Evolutionary conservation across 64 coral and sea anemone genomes (phyloP), one percentile per base, ranked within the genome.

Genomic region (Porites lutea): DNA sequence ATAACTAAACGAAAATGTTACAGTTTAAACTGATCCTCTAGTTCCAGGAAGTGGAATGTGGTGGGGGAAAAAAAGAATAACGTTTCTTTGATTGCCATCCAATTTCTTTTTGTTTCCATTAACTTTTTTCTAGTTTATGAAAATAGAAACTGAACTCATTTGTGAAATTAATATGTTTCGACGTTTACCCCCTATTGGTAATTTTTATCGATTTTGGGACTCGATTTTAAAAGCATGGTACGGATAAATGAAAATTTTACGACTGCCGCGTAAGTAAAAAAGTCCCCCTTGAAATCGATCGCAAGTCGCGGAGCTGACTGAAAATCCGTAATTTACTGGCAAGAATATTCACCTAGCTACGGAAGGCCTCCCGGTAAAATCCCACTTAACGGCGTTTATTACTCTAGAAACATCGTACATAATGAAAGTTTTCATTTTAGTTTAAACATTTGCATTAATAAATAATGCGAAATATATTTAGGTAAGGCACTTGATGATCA

Each of bases 361-460:
- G 43, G 51, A 11, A 16, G 47, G 15, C 62, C 52, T 10, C 8
- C 22, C 3, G 47, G 69, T 63, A 84, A 84, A 84, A 68, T 83
- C 48, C 86, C 21, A 65, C 77, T 94, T 89, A 82, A 89, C 92
- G 86, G 77, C 77, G 61, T 52, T 51, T 74, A 89, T 94, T 89
- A 77, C 89, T 65, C 74, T 52, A 72, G 65, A 94, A 82, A 83
- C 81, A 82, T 94, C 73, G 48, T 57, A 64, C 68, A 61, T 83
- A 89, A 94, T 84, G 74, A 88, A 83, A 65, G 78, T 94, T 77
- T 89, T 89, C 78, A 89, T 94, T 89, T 94, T 54, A 89, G 48
- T 84, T 93, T 88, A 92, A 89, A 82, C 92, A 93, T 93, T 93
- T 93, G 77, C 92, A 89, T 89, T 84, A 94, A 94, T 94, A 77